Evolutionary conservation across 2,113 vertebrate species (phyloP).

Genomic region (Pantherophis guttatus): DNA sequence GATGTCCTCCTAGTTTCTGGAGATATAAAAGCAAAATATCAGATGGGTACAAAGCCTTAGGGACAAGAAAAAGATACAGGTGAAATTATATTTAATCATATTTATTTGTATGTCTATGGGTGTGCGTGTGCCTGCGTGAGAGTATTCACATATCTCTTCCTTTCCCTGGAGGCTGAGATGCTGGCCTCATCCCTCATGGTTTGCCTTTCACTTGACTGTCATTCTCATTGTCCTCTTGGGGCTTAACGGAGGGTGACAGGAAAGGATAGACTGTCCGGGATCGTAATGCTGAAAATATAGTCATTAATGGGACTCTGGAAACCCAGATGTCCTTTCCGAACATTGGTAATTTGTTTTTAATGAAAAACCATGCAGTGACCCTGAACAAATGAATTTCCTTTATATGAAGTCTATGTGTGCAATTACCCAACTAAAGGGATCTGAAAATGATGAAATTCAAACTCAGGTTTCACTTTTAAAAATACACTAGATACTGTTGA

Average conservation of each 20-base stretch:
- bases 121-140: not conserved
- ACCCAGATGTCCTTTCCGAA: constrained; percentile 99
- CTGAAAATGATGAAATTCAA: constrained; percentile 63
- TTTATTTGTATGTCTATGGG: constrained; percentile 37
- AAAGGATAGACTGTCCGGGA: constrained; percentile 73
- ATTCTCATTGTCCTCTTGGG: constrained; percentile 61
- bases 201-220: constrained; percentile 64
- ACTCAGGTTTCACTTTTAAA: constrained; percentile 39
- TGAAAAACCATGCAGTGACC: constrained; percentile 99
- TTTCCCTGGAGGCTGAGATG: constrained; percentile 29
- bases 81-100: not conserved
- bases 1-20: constrained; percentile 37
- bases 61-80: not conserved
- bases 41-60: not conserved
- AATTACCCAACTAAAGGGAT: constrained; percentile 70
- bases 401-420: constrained; percentile 86
- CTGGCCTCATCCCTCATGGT: constrained; percentile 58
- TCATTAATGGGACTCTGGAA: constrained; percentile 90
- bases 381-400: constrained; percentile 99
- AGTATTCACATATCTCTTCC: constrained; percentile 19
- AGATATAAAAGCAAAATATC: not conserved
- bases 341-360: constrained; percentile 99
- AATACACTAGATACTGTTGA: constrained; percentile 25
- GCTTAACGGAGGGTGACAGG: constrained; percentile 68
- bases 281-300: constrained; percentile 77